These are phyloP conservation scores for Pelusios castaneus DNA, from an alignment of 2,113 vertebrate genomes.

Conservation along the genomic window DNA sequence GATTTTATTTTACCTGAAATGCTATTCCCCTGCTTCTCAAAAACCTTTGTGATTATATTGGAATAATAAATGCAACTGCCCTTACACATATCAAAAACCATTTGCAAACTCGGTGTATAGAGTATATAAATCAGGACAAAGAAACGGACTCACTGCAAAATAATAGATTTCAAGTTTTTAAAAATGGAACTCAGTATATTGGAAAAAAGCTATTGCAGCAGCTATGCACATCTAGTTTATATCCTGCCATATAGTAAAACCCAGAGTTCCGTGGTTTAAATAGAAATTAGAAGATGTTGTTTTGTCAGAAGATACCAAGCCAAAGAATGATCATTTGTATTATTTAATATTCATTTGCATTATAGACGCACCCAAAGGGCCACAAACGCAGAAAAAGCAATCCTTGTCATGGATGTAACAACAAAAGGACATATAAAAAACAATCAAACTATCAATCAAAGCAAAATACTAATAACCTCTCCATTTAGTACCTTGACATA, in stretches of 20 bases:
- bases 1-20: background rate
- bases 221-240: background rate
- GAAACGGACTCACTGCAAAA: background rate
- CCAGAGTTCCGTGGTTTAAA: background rate
- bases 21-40: background rate
- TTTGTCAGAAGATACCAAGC: background rate
- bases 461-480: background rate
- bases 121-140: background rate
- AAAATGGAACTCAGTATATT: background rate
- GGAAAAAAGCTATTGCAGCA: accelerated
- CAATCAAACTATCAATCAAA: background rate
- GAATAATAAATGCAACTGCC: background rate
- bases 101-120: background rate
- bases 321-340: background rate
- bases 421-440: too few relatives aligned
- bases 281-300: background rate
- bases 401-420: background rate
- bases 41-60: background rate
- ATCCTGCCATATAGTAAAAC: background rate
- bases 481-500: background rate
- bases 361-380: background rate
- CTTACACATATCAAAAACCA: background rate
- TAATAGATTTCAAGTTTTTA: accelerated
- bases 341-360: background rate
- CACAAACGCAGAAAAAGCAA: background rate